phyloP scores from a whole-genome alignment of 23 tunicate species.

The Halocynthia aurantium region DNA sequence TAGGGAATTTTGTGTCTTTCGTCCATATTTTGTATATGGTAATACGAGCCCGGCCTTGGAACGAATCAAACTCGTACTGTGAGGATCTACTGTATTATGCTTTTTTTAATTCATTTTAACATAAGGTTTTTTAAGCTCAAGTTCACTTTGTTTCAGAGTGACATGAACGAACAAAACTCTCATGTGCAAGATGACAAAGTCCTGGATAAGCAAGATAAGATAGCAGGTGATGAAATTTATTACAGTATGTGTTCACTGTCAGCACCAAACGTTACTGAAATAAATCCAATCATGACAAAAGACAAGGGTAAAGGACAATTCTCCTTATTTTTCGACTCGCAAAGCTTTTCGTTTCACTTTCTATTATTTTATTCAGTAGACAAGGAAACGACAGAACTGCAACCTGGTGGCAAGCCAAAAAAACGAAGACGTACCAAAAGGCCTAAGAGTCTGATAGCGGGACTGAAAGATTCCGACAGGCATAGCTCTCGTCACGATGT shows the following conservation, averaged over 20 bases:
- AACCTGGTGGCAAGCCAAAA: neutral
- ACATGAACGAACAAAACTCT: neutral
- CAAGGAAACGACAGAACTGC: too few relatives aligned
- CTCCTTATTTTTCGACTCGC: neutral
- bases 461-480: constrained; percentile 3
- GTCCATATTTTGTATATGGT: too few relatives aligned
- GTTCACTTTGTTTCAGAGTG: neutral
- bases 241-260: constrained; percentile 1
- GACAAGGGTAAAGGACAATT: neutral
- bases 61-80: too few relatives aligned
- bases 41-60: too few relatives aligned
- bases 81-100: neutral
- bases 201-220: neutral
- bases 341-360: too few relatives aligned
- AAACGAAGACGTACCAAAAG: neutral
- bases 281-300: neutral
- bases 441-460: constrained; percentile 14
- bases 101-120: neutral
- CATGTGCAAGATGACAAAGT: neutral
- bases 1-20: too few relatives aligned
- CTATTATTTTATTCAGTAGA: too few relatives aligned
- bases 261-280: neutral
- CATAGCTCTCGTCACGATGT: neutral
- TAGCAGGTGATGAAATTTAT: constrained; percentile 7
- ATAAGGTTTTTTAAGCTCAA: neutral